These are phyloP conservation scores for Cervus canadensis DNA, from an alignment of 2,113 vertebrate species.

Conservation along the genomic window DNA sequence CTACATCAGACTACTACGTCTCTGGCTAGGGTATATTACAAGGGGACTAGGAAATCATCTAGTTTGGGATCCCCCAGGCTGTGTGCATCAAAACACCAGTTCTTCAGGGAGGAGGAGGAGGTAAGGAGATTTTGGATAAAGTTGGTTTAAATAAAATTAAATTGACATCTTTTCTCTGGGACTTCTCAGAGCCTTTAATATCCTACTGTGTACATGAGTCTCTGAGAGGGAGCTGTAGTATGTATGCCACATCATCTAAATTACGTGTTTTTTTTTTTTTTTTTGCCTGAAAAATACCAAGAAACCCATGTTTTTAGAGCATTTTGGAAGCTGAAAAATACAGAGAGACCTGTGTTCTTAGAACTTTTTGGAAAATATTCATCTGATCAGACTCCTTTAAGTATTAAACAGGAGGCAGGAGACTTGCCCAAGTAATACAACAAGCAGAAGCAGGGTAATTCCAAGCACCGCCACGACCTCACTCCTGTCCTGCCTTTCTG, in stretches of 20 bases:
- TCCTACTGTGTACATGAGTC: neutral
- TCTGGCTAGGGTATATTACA: neutral
- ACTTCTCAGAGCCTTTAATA: neutral
- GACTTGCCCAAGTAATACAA: neutral
- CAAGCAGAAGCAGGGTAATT: neutral
- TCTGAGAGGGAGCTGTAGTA: neutral
- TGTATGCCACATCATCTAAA: neutral
- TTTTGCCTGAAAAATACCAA: neutral
- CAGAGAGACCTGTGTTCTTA: neutral
- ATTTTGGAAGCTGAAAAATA: neutral
- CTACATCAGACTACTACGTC: too few species aligned
- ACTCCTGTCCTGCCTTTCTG: neutral
- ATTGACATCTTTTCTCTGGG: neutral
- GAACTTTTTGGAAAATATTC: neutral
- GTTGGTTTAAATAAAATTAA: neutral
- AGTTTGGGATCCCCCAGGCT: neutral
- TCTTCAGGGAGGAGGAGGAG: neutral
- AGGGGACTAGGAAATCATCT: neutral
- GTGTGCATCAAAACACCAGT: neutral
- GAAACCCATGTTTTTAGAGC: neutral
- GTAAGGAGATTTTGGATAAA: neutral
- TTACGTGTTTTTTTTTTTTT: neutral
- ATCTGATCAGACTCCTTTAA: neutral
- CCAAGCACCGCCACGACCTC: neutral
- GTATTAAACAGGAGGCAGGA: neutral